A percentile compares a stretch with the other conserved stretches of the same genome.
phyloP scores from a whole-genome alignment of 2,113 vertebrate genomes.

The Silurus glanis region DNA sequence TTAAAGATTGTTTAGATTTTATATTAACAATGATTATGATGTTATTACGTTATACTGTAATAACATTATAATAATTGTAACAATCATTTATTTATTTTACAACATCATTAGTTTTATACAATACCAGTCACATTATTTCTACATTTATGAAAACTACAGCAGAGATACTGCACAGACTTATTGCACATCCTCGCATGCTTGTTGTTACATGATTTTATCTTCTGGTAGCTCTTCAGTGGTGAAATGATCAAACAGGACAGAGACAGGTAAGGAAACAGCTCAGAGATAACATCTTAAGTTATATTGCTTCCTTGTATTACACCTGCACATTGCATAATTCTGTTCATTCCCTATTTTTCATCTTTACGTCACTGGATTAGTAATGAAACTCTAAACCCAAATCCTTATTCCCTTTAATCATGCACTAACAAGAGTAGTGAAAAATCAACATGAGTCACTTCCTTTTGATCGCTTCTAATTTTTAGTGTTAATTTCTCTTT shows the following conservation, averaged over 20 bases:
- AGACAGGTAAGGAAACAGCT: conserved; percentile 9
- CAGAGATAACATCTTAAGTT: background rate
- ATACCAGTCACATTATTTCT: background rate
- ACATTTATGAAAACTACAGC: background rate
- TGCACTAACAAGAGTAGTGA: background rate
- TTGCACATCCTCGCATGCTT: conserved; percentile 6
- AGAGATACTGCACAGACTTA: background rate
- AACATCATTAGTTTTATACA: background rate
- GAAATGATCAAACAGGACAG: conserved; percentile 36
- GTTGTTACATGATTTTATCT: conserved; percentile 57
- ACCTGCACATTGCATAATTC: background rate
- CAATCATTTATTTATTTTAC: background rate
- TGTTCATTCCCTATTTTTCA: conserved; percentile 13
- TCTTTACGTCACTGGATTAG: background rate
- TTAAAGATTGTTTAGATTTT: too few relatives aligned
- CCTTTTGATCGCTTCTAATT: background rate
- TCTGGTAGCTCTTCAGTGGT: conserved; percentile 34
- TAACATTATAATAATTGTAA: too few relatives aligned
- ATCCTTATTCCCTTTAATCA: background rate
- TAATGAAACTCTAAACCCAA: background rate
- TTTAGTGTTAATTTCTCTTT: background rate
- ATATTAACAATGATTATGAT: too few relatives aligned
- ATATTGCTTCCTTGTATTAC: conserved; percentile 8
- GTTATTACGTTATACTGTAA: too few relatives aligned
- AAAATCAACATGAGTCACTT: background rate